Evolutionary conservation across 2,797 vertebrate species (phyloP).

Genomic region (Orestias chungarensis): DNA sequence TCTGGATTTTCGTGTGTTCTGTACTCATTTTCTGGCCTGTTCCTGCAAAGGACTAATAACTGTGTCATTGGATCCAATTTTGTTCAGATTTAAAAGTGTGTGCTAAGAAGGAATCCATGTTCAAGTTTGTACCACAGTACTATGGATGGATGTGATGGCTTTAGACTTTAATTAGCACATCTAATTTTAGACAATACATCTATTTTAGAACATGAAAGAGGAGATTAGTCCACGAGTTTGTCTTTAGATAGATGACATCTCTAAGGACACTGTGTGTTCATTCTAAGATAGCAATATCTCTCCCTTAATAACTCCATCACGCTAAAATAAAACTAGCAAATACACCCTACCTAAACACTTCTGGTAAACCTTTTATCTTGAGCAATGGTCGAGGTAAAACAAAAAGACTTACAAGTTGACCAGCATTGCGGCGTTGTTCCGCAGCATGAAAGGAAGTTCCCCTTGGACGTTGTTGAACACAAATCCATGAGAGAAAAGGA

Average conservation of each 20-base stretch:
- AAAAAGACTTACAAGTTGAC: conserved; percentile 89
- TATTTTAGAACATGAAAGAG: conserved; percentile 32
- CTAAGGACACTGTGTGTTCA: conserved; percentile 25
- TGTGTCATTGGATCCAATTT: neutral
- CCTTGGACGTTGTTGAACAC: conserved; percentile 72
- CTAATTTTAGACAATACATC: conserved; percentile 48
- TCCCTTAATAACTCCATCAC: conserved; percentile 42
- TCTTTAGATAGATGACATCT: conserved; percentile 36
- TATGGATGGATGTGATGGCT: conserved; percentile 2
- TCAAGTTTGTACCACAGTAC: neutral
- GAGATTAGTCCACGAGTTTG: conserved; percentile 50
- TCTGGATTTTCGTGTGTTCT: conserved; percentile 5
- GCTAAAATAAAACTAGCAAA: conserved; percentile 16
- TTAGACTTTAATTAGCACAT: conserved; percentile 49
- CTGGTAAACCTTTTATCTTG: neutral
- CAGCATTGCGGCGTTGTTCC: conserved; percentile 88
- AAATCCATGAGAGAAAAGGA: conserved; percentile 69
- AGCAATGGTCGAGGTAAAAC: neutral
- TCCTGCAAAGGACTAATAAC: neutral
- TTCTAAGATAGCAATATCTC: conserved; percentile 27
- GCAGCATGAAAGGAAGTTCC: conserved; percentile 86
- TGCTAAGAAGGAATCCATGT: neutral
- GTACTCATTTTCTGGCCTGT: neutral
- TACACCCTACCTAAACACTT: neutral
- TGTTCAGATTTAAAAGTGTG: neutral